A percentile compares a stretch with the other conserved stretches of the same genome.
Evolutionary conservation across 2,797 vertebrate genomes (phyloP).

Genomic region (Peromyscus melanophrys): DNA sequence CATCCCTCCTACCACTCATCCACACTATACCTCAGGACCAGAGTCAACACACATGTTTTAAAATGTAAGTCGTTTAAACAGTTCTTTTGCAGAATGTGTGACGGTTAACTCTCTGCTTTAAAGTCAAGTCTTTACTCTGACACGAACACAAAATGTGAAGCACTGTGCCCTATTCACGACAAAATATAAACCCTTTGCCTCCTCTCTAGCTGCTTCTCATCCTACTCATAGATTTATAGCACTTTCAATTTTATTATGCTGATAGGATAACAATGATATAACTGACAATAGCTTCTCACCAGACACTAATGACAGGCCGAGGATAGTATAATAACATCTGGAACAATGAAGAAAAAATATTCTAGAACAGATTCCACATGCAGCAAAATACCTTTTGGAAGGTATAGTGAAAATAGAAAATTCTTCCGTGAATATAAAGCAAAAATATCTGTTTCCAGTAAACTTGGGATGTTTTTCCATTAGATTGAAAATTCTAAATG

Average conservation of each 20-base stretch:
- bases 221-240: not conserved
- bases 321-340: not conserved
- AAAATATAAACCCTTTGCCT: not conserved
- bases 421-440: not conserved
- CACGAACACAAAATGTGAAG: rapidly evolving
- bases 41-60: not conserved
- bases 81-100: not conserved
- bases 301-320: not conserved
- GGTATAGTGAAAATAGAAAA: no score
- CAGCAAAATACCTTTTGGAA: not conserved
- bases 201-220: not conserved
- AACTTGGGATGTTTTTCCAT: not conserved
- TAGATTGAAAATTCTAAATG: not conserved
- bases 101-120: not conserved
- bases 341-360: not conserved
- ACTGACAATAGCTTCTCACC: not conserved
- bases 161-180: not conserved
- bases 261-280: not conserved
- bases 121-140: not conserved
- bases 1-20: rapidly evolving
- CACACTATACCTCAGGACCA: not conserved
- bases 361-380: not conserved
- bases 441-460: not conserved
- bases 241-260: not conserved
- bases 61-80: not conserved